Percentiles rank a stretch among this genome's conserved stretches.
Conservation (phyloP, 53 echinoderm and acorn worm genomes). For the Echinarachnius parma region DNA sequence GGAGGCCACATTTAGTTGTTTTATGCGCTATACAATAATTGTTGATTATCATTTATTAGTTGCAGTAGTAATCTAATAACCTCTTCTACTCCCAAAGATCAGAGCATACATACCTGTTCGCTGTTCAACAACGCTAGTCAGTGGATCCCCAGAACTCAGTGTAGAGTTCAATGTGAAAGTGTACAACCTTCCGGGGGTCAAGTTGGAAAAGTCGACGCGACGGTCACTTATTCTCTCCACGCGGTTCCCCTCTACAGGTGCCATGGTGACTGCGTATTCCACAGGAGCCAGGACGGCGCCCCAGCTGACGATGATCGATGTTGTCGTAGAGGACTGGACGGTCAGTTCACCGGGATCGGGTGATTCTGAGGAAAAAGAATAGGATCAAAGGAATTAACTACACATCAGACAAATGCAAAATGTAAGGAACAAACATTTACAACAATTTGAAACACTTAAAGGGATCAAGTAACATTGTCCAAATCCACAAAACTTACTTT, state of each 20-base stretch:
- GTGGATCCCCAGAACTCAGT: neutral
- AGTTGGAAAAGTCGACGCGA: neutral
- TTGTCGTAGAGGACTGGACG: constrained; percentile 23
- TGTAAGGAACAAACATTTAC: too few relatives aligned
- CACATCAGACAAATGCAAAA: too few relatives aligned
- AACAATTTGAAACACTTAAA: too few relatives aligned
- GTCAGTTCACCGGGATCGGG: constrained; percentile 15
- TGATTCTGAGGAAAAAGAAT: neutral
- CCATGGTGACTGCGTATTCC: constrained; percentile 4
- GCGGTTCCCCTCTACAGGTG: neutral
- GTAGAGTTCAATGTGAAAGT: constrained; percentile 3
- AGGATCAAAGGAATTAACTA: too few relatives aligned
- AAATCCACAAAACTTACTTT: too few relatives aligned
- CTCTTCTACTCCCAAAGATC: too few relatives aligned
- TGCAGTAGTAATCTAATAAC: too few relatives aligned
- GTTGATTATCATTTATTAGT: too few relatives aligned
- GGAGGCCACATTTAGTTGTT: too few relatives aligned
- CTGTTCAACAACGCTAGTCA: neutral
- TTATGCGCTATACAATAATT: too few relatives aligned
- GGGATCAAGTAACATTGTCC: too few relatives aligned
- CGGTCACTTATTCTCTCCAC: neutral
- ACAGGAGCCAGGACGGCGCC: constrained; percentile 20
- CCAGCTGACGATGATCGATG: constrained; percentile 54
- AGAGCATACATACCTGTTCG: constrained; percentile 6
- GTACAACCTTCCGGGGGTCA: constrained; percentile 6